A percentile compares a stretch with the other conserved stretches of the same genome.
These are phyloP conservation scores for Dicroscelio sp. DNA, from an alignment of 2,888 invertebrate species.

Conservation along the genomic window DNA sequence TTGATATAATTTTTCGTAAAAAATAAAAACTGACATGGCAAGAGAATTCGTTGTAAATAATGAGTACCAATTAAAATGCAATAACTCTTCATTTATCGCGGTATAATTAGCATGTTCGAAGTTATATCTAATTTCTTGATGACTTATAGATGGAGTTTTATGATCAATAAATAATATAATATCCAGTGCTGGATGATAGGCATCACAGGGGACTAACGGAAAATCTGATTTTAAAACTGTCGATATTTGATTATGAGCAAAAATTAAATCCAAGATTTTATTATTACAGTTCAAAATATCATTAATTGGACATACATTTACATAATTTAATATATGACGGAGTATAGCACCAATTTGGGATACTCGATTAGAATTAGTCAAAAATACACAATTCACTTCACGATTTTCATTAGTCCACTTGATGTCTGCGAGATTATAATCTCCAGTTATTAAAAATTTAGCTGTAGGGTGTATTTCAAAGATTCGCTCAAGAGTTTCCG, in stretches of 20 bases:
- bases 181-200: too few relatives aligned
- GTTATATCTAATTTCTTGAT: too few relatives aligned
- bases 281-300: too few relatives aligned
- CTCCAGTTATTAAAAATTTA: constrained; percentile 2
- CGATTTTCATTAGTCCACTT: neutral
- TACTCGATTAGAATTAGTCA: neutral
- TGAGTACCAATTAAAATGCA: neutral
- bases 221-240: too few relatives aligned
- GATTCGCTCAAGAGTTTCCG: neutral
- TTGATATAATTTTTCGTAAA: constrained; percentile 1
- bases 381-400: neutral
- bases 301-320: neutral
- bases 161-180: too few relatives aligned
- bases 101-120: too few relatives aligned
- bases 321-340: neutral
- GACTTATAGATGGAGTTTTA: too few relatives aligned
- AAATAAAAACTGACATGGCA: neutral
- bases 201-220: too few relatives aligned
- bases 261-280: too few relatives aligned
- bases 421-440: neutral
- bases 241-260: too few relatives aligned
- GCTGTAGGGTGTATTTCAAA: constrained; percentile 8
- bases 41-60: neutral
- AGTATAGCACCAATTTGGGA: neutral
- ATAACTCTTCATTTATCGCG: too few relatives aligned